A percentile compares a stretch with the other conserved stretches of the same genome.
These are phyloP conservation scores for Craterocephalus amniculus DNA, from an alignment of 2,797 vertebrate species.

Conservation along the genomic window DNA sequence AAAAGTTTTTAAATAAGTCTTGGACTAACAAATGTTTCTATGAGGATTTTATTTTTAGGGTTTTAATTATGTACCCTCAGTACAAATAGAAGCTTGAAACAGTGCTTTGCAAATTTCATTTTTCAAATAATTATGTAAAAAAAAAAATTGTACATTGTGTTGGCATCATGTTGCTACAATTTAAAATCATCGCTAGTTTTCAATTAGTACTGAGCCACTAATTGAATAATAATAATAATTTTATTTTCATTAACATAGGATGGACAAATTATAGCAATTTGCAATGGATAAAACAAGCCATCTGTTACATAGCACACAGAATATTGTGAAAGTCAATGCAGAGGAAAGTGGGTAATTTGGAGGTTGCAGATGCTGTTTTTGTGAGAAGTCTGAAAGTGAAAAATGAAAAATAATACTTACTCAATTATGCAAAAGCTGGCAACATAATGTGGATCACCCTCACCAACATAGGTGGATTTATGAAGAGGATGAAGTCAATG, in stretches of 20 bases:
- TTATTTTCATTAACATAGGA: background rate
- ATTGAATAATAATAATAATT: no score
- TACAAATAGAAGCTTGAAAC: slow-evolving; percentile 16
- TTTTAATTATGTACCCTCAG: slow-evolving; percentile 32
- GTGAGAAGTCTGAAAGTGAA: background rate
- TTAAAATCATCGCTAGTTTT: background rate
- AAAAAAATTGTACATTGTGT: background rate
- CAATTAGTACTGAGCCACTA: background rate
- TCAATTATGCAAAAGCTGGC: background rate
- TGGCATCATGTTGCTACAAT: background rate
- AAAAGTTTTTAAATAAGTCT: slow-evolving; percentile 12
- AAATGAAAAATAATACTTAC: background rate
- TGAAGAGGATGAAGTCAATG: background rate
- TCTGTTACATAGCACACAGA: background rate
- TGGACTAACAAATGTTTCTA: slow-evolving; percentile 1
- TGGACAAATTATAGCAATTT: background rate
- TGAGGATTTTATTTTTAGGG: slow-evolving; percentile 23
- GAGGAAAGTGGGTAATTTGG: background rate
- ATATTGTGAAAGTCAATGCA: background rate
- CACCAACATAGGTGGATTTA: background rate
- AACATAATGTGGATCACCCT: background rate
- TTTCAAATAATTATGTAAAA: background rate
- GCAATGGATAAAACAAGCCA: no score
- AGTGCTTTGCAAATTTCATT: background rate
- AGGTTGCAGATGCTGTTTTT: background rate